Base-by-base conservation (phyloP, 1,140 invertebrate species). In the Drosophila novamexicana region DNA sequence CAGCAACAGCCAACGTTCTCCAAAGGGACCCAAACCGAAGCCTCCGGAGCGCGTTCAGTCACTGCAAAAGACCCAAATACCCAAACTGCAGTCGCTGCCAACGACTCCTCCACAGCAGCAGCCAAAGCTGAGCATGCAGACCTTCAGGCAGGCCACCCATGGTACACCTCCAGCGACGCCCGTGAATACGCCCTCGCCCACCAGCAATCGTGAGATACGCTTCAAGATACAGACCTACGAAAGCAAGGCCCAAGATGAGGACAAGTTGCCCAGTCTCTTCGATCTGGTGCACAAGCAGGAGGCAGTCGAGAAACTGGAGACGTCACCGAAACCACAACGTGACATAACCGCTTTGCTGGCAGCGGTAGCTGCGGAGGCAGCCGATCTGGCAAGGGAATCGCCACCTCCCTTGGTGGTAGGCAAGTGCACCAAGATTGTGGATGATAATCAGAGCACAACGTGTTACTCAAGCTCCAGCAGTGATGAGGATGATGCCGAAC, bases 281-380 rank as follows among this genome's bases (percentile, higher is more conserved):
- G 95, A 96, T 88, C 94, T 95, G 85, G 94, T 96, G 8, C 95
- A 95, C 8, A 95, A 95, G 85, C 91, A 93, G 56, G 73, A 84
- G 1, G 1, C 42, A 1, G 8, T 16, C 12, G 58, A 53, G 0
- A 66, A 68, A 3, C 34, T 12, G 12, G 67, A 80, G 12, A 36
- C 14, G 1, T 44, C 79, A 1, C 34, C 75, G 0, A 61, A 74
- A 32, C 36, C 34, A 0, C 71, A 73, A 29, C 71, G 80, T 2
- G 85, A 70, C 18, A 83, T 88, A 1, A 45, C 70, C 0, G 80
- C 84, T 1, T 29, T 89, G 0, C n/a, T 89, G 45, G 84, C 84
- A 0, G 84, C 84, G 9, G 84, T 56, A 1, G 80, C 84, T 14
- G 89, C 79, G 6, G 83, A 90, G 44, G 79, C 75, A 0, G 75